A percentile compares a stretch with the other conserved stretches of the same genome.
Conservation (phyloP, 2,797 vertebrate species). For the Mus minutoides region DNA sequence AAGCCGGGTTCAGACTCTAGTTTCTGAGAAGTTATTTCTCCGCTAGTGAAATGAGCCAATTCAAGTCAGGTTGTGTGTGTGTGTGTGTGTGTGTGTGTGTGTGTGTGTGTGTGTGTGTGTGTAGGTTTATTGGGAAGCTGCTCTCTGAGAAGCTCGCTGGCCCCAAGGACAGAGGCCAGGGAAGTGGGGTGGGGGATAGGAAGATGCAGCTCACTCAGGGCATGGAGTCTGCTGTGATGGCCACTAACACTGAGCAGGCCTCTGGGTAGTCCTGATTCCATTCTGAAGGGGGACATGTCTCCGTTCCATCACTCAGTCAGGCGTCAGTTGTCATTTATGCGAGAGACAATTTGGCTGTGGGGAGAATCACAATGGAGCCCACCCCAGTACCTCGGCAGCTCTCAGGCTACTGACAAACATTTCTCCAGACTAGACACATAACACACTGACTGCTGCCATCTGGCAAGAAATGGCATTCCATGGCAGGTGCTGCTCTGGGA, state of each 20-base stretch:
- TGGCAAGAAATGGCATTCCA: neutral
- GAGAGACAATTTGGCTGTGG: neutral
- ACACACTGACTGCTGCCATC: neutral
- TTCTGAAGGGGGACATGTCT: neutral
- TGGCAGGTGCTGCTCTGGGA: neutral
- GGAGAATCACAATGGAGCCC: neutral
- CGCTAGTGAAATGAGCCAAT: neutral
- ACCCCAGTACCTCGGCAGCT: neutral
- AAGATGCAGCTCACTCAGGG: too few species aligned
- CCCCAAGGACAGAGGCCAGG: too few species aligned
- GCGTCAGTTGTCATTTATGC: neutral
- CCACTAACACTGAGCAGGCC: neutral
- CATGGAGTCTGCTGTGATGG: neutral
- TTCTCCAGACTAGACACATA: neutral
- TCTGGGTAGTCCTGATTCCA: neutral
- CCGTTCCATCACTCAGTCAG: neutral
- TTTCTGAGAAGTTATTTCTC: neutral
- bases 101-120: too few species aligned
- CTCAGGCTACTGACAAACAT: neutral
- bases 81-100: too few species aligned
- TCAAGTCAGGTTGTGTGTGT: too few species aligned
- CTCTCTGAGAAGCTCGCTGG: too few species aligned
- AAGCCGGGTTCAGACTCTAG: neutral
- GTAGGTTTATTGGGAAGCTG: too few species aligned
- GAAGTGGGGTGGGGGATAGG: too few species aligned